A percentile compares a stretch with the other conserved stretches of the same genome.
These are phyloP conservation scores for Eclectus roratus DNA, from an alignment of 2,113 vertebrate species.

Conservation along the genomic window DNA sequence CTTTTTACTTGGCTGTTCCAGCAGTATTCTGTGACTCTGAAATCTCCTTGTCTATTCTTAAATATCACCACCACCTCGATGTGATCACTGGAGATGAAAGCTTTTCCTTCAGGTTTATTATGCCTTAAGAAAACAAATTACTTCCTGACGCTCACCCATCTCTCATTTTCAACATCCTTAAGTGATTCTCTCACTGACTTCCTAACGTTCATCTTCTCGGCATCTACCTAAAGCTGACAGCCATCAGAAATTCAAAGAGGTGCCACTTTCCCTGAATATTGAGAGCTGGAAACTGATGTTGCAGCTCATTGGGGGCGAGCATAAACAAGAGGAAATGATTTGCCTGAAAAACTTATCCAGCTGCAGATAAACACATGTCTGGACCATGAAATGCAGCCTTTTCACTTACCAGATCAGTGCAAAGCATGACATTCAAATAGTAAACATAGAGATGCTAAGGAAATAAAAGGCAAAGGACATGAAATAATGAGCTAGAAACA, in stretches of 20 bases:
- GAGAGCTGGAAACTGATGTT: not conserved
- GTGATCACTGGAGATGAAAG: constrained; percentile 12
- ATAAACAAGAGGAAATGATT: not conserved
- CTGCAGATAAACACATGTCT: not conserved
- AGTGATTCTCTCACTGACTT: not conserved
- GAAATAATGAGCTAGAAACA: not conserved
- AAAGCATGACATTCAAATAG: not conserved
- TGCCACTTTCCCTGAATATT: not conserved
- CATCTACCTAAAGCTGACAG: not conserved
- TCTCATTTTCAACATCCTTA: constrained; percentile 27
- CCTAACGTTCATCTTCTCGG: not conserved
- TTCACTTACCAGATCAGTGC: not conserved
- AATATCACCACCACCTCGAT: not conserved
- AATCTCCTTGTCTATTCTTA: not conserved
- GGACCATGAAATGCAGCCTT: not conserved
- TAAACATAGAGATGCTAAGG: not conserved
- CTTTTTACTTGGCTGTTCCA: not conserved
- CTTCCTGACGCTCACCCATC: not conserved
- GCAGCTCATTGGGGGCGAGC: not conserved
- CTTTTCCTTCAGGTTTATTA: constrained; percentile 40
- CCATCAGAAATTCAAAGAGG: constrained; percentile 22
- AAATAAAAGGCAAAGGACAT: not conserved
- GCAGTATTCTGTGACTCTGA: not conserved
- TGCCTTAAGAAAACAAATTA: constrained; percentile 25
- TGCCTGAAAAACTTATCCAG: not conserved